Evolutionary conservation across 1,140 invertebrate genomes (phyloP), one percentile per base, ranked within the genome.

Genomic region (Drosophila leontia): DNA sequence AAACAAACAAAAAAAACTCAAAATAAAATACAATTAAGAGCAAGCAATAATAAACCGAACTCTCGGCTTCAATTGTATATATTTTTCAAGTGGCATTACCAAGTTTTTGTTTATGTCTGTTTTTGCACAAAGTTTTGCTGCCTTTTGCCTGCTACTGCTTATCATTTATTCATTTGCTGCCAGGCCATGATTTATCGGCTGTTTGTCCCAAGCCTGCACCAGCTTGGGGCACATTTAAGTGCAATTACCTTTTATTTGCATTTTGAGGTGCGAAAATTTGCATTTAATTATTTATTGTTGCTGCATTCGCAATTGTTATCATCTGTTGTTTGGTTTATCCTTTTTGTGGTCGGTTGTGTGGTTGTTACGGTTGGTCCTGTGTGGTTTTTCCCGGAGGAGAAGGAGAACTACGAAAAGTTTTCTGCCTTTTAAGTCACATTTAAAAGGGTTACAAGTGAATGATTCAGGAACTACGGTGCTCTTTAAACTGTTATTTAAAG

Each of bases 151-250:
- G 78, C 79, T 77, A 51, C 65, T 65, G 78, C 82, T 86, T 80
- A 90, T 90, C 70, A 71, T 84, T 79, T 67, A 79, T 84, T 88
- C 70, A 88, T 88, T 76, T 68, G 72, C 61, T 67, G 47, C 39
- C 45, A 41, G 59, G 41, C 42, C 53, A 50, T 70, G 63, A 86
- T 85, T 86, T 81, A 82, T 78, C 45, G 57, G 35, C 29, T 9
- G 35, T 44, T 50, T 37, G 47, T 32, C 19, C 57, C 47, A 61
- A 53, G 51, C 32, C 44, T 15, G 35, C 32, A 35, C 32, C 53
- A 57, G 58, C 44, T 60, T 63, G 44, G 48, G 56, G 50, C 56
- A 64, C 61, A 70, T 80, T 84, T 68, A 53, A 74, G 60, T 78
- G 69, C 60, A 75, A 70, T 82, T 75, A 62, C 67, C 68, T 78